Conservation (phyloP, 2,113 vertebrate species). For the Bubo scandiacus region DNA sequence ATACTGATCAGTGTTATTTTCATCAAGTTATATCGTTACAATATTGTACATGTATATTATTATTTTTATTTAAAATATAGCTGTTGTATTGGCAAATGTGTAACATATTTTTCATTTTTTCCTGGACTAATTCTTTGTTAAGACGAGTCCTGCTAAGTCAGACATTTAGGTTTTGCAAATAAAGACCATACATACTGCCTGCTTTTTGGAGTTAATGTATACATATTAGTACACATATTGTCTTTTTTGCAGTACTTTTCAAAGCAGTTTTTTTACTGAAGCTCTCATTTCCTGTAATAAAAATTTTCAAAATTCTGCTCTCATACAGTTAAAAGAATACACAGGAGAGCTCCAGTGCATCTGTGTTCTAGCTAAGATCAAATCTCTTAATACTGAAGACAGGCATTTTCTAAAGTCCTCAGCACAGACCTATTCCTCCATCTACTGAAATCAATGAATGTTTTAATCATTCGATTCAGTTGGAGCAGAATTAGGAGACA, state of each 20-base stretch:
- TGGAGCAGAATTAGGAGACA: not conserved
- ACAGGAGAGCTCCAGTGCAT: not conserved
- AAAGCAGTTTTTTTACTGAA: not conserved
- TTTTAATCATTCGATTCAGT: not conserved
- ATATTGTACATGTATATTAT: constrained; percentile 42
- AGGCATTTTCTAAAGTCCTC: not conserved
- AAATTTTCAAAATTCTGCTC: not conserved
- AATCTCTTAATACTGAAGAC: not conserved
- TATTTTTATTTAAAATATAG: constrained; percentile 56
- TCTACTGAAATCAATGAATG: not conserved
- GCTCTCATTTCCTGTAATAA: not conserved
- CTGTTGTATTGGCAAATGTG: not conserved
- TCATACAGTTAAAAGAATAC: not conserved
- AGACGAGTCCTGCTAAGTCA: not conserved
- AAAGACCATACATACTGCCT: not conserved
- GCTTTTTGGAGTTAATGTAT: not conserved
- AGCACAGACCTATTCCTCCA: not conserved
- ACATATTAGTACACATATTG: not conserved
- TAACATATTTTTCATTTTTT: constrained; percentile 13
- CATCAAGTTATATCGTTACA: not conserved
- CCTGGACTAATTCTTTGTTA: not conserved
- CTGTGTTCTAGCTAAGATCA: not conserved
- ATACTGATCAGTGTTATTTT: constrained; percentile 47
- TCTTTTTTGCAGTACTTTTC: not conserved
- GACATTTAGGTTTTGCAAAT: not conserved